Evolutionary conservation across 2,888 invertebrate species (phyloP).

Genomic region (Amphiduros pacificus): DNA sequence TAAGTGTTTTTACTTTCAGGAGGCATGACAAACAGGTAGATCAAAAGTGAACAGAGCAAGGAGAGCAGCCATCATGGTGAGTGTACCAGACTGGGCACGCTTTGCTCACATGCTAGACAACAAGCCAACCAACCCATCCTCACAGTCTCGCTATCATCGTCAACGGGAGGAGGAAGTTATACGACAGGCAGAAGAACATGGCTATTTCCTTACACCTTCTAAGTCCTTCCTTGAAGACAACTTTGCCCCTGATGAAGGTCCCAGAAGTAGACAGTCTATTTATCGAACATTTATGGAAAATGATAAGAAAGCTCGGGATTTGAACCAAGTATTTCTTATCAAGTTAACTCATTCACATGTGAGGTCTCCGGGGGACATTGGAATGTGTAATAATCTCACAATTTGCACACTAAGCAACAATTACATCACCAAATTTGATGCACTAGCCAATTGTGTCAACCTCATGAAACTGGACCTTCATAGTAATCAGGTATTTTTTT

Average conservation of each 20-base stretch:
- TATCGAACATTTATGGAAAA: background rate
- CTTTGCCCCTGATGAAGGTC: conserved; percentile 24
- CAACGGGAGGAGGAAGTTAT: conserved; percentile 48
- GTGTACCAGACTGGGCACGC: conserved; percentile 54
- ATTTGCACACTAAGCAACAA: conserved; percentile 53
- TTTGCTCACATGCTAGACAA: conserved; percentile 35
- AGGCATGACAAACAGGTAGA: too few species aligned
- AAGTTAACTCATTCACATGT: conserved; percentile 43
- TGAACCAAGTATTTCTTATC: conserved; percentile 39
- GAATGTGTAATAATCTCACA: conserved; percentile 42
- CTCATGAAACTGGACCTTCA: conserved; percentile 56
- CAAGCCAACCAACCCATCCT: conserved; percentile 26
- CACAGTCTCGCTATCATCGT: conserved; percentile 41
- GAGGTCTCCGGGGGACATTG: conserved; percentile 48
- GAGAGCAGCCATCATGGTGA: conserved; percentile 54
- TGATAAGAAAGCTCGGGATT: conserved; percentile 31
- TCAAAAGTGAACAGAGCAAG: too few species aligned
- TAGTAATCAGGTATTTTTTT: conserved; percentile 46
- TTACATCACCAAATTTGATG: conserved; percentile 51
- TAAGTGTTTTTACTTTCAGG: too few species aligned
- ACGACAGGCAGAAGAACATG: conserved; percentile 45
- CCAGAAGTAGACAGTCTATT: background rate
- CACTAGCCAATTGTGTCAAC: conserved; percentile 44
- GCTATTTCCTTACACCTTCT: conserved; percentile 44
- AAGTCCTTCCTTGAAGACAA: conserved; percentile 38